phyloP scores from a whole-genome alignment of 2,797 vertebrate genomes.

The Notolabrus celidotus region DNA sequence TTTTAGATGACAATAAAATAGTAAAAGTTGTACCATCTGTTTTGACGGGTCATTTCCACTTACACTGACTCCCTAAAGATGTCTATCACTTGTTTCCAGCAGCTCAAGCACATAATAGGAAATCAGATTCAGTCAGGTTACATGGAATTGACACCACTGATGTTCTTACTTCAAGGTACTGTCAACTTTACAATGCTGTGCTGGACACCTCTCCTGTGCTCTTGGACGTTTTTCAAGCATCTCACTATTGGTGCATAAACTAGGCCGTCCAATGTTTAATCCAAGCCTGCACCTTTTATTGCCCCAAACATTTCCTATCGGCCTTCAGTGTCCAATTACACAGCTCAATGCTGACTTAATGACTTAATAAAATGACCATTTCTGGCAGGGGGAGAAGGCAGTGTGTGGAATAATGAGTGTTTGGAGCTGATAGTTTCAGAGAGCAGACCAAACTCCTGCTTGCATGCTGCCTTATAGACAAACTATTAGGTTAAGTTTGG shows the following conservation, averaged over 20 bases:
- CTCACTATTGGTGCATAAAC: neutral
- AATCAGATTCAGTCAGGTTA: neutral
- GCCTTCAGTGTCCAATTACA: conserved; percentile 62
- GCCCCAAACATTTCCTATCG: conserved; percentile 48
- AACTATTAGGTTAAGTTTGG: conserved; percentile 62
- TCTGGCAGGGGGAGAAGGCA: conserved; percentile 57
- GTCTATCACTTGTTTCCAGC: no score
- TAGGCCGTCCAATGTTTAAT: conserved; percentile 25
- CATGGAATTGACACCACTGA: neutral
- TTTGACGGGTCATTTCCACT: neutral
- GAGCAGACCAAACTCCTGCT: conserved; percentile 30
- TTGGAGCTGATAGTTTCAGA: conserved; percentile 51
- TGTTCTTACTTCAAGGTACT: neutral
- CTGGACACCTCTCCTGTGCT: neutral
- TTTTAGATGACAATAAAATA: no score
- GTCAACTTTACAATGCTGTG: neutral
- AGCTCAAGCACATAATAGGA: neutral
- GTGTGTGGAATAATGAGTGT: conserved; percentile 60
- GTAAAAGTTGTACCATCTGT: neutral
- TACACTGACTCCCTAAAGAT: neutral
- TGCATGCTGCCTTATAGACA: conserved; percentile 40
- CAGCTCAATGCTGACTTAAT: conserved; percentile 66
- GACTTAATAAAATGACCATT: conserved; percentile 61
- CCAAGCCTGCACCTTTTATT: conserved; percentile 21
- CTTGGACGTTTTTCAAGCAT: neutral